A percentile compares a stretch with the other conserved stretches of the same genome.
These are phyloP conservation scores for Forficula auricularia DNA, from an alignment of 1,140 invertebrate species.

Conservation along the genomic window DNA sequence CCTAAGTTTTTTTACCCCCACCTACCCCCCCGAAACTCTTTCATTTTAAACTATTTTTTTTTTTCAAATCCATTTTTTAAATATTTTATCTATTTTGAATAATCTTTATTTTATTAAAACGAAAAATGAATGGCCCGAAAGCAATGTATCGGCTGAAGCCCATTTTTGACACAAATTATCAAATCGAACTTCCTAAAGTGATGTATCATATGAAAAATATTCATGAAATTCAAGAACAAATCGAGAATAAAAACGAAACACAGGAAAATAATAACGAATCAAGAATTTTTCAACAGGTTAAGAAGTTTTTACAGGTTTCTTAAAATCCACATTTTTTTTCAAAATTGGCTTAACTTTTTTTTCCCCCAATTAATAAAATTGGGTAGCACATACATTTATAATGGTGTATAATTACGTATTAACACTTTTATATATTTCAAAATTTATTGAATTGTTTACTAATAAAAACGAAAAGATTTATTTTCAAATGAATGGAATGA, in stretches of 20 bases:
- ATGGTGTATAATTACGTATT: too few species aligned
- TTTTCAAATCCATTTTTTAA: conserved; percentile 9
- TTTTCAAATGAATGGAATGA: too few species aligned
- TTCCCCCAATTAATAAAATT: conserved; percentile 4
- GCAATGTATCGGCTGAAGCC: conserved; percentile 37
- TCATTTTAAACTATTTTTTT: conserved; percentile 26
- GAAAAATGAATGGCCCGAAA: conserved; percentile 21
- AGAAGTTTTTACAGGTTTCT: conserved; percentile 46
- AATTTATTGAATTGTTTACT: too few species aligned
- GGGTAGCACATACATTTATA: conserved; percentile 7
- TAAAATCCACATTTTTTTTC: conserved; percentile 25
- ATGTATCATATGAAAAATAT: conserved; percentile 47
- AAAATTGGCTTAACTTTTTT: not conserved
- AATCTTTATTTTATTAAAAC: too few species aligned
- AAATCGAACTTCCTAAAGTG: conserved; percentile 30
- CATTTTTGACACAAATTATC: conserved; percentile 28
- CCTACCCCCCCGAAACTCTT: conserved; percentile 16
- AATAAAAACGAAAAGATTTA: too few species aligned
- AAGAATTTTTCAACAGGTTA: conserved; percentile 44
- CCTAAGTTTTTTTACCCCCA: too few species aligned
- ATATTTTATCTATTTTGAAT: conserved; percentile 1
- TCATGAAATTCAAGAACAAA: too few species aligned
- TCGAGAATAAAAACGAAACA: conserved; percentile 21
- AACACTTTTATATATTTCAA: too few species aligned
- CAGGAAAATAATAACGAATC: conserved; percentile 22